Evolutionary conservation across 2,797 vertebrate genomes (phyloP), one percentile per base, ranked within the genome.

Genomic region (Linurgus olivaceus): DNA sequence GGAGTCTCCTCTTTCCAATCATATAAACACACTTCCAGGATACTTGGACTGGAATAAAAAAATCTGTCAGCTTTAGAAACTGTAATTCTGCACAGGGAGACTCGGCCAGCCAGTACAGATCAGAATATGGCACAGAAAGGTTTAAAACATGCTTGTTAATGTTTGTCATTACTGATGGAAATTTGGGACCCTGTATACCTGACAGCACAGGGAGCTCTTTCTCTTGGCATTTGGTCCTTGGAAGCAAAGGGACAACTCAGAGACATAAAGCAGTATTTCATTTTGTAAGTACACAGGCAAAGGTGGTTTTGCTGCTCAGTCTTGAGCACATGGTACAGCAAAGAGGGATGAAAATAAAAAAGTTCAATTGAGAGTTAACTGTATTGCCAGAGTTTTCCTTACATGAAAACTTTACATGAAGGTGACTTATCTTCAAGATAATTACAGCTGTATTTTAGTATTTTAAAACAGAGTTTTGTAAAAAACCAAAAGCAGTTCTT

Each of bases 31-130:
- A 20, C 44, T 82, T 78, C 45, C 37, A 44, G 47, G 31, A 76
- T 26, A 52, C 63, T 79, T 40, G 11, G 33, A 48, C 25, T 16
- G 45, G 42, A 63, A 71, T 37, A 40, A 79, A 9, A 52, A 74
- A 45, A 50, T 18, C 38, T 14, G 17, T 15, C 3, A 10, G 45
- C 40, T 67, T 80, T 26, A 59, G 40, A 67, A 79, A 62, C 17
- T 0, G 0, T 20, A 50, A 12, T 28, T 82, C 45, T 86, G 42
- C 1, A 1, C 71, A 44, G 12, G 28, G 61, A 74, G 45, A 31
- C n/a, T 25, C 0, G 0, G 24, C 10, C 51, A 67, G 23, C 29
- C 15, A 2, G 14, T 13, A 24, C 0, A 1, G 33, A 44, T 48
- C 35, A 71, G 48, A 65, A 65, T 24, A 65, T 0, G 2, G 55